Base-by-base conservation (phyloP, 2,113 vertebrate genomes). In the Meleagris gallopavo region DNA sequence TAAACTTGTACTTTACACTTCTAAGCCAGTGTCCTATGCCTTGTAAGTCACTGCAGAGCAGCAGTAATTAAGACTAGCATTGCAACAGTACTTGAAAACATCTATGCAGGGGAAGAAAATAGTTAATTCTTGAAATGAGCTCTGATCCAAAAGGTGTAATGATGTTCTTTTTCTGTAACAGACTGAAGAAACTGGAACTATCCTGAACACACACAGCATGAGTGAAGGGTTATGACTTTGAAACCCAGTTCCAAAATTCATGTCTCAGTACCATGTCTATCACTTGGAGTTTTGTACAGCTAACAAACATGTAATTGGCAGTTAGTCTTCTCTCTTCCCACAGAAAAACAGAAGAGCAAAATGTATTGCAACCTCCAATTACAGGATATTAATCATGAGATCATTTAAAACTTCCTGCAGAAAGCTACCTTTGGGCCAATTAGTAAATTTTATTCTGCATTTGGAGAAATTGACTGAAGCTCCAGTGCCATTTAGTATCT, bases 341-440 rank as follows among this genome's bases (percentile, higher is more conserved):
- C 36, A 62, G 50, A n/a, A 65, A 54, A 65, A 85, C 25, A 40
- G 40, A 84, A 80, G 32, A n/a, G 55, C 30, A 54, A 54, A 32
- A 32, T 30, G 30, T 57, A 19, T 21, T 7, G 46, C 79, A 83
- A 94, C 61, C 60, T 95, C 86, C 70, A 86, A 16, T 46, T 61
- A 76, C 29, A 29, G 74, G 77, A 71, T 85, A 79, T 81, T 94
- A 79, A 90, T 82, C 78, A 91, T 60, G 57, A 94, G 77, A 89
- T 46, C 8, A 36, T 66, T 75, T 46, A 64, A 70, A 43, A 24
- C 34, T 93, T 60, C 32, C 65, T 86, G 30, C 40, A 64, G 45
- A 94, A 86, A 73, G 30, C 27, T 93, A 9, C 81, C 72, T 95
- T 77, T 66, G 67, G n/a, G 61, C 75, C 88, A 82, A 80, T 61